phyloP scores from a whole-genome alignment of 2,888 invertebrate species.

The Kuschelorhynchus macadamiae region DNA sequence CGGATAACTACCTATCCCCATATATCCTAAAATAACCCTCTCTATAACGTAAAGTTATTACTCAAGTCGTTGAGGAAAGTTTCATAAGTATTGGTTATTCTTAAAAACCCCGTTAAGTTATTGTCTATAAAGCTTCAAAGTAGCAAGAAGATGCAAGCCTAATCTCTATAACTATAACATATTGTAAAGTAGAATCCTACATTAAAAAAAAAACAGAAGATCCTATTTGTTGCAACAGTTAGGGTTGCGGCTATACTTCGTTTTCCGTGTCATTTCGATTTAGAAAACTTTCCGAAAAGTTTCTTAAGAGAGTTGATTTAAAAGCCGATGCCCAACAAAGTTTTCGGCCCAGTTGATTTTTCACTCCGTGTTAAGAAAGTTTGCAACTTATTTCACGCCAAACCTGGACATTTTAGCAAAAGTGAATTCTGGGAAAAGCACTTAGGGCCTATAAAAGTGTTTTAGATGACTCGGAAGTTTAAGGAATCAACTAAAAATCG shows the following conservation, averaged over 20 bases:
- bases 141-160: no score
- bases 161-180: no score
- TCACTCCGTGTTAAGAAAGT: slow-evolving; percentile 21
- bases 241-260: slow-evolving; percentile 11
- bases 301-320: slow-evolving; percentile 20
- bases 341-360: slow-evolving; percentile 25
- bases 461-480: not conserved
- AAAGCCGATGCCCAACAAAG: slow-evolving; percentile 15
- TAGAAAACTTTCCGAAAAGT: slow-evolving; percentile 29
- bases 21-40: no score
- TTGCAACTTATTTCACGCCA: slow-evolving; percentile 29
- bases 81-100: no score
- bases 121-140: no score
- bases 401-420: not conserved
- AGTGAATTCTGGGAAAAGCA: not conserved
- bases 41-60: no score
- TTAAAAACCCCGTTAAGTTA: no score
- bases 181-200: no score
- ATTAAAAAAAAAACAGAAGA: no score
- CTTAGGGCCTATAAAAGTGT: not conserved
- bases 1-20: no score
- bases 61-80: no score
- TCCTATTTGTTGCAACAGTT: no score
- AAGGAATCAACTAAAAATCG: not conserved
- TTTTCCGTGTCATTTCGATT: slow-evolving; percentile 25